Conservation (phyloP, 2,113 vertebrate genomes). For the Hippocampus comes region DNA sequence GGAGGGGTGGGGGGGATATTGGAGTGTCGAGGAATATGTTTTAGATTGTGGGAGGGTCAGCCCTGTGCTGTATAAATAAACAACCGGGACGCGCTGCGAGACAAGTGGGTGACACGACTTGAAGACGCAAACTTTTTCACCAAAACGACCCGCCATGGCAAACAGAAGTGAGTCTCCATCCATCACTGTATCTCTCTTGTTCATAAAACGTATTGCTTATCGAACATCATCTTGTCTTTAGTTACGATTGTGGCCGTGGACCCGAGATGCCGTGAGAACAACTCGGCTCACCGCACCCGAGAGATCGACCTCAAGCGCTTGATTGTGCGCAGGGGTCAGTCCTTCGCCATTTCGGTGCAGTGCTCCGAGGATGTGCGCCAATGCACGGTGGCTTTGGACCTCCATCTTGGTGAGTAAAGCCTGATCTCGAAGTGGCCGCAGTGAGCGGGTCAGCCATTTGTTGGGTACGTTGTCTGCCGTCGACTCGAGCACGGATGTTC, state of each 20-base stretch:
- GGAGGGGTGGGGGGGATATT: not conserved
- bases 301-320: conserved; percentile 72
- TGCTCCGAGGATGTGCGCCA: conserved; percentile 58
- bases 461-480: too few relatives aligned
- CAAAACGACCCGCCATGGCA: conserved; percentile 23
- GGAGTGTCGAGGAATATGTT: conserved; percentile 13
- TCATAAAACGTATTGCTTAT: too few relatives aligned
- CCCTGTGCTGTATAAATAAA: conserved; percentile 48
- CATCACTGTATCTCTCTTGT: not conserved
- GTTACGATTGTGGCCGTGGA: conserved; percentile 58
- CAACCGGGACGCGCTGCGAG: conserved; percentile 5
- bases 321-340: conserved; percentile 78
- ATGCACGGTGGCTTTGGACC: conserved; percentile 58
- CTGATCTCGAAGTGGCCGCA: not conserved
- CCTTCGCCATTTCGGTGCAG: conserved; percentile 74
- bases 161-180: conserved; percentile 23
- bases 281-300: conserved; percentile 75
- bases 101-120: not conserved
- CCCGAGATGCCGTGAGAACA: conserved; percentile 71
- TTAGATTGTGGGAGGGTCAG: conserved; percentile 36
- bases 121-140: not conserved
- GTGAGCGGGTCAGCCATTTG: not conserved
- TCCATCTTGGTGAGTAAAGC: conserved; percentile 68
- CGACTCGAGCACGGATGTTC: too few relatives aligned
- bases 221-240: conserved; percentile 16